A percentile compares a stretch with the other conserved stretches of the same genome.
These are phyloP conservation scores for Actinia tenebrosa DNA, from an alignment of 64 coral and sea anemone species.

Conservation along the genomic window DNA sequence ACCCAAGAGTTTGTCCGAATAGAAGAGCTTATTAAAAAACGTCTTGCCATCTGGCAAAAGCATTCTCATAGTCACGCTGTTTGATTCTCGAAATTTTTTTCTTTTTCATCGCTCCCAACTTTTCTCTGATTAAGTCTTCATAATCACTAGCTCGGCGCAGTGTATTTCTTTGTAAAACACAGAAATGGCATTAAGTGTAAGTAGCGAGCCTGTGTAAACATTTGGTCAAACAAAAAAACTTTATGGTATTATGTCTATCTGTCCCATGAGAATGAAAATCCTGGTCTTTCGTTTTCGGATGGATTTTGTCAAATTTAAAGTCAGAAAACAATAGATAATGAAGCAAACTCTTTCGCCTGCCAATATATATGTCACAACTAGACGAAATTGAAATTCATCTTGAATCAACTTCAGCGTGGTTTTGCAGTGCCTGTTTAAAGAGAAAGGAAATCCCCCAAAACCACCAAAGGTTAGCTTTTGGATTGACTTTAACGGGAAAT, in stretches of 20 bases:
- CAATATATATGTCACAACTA: not conserved
- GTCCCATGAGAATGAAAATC: slow-evolving; percentile 1
- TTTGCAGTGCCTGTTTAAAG: not conserved
- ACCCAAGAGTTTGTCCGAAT: too few species aligned
- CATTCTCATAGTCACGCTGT: too few species aligned
- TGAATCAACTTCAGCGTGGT: not conserved
- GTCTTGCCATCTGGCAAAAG: too few species aligned
- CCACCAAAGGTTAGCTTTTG: too few species aligned
- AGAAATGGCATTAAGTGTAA: slow-evolving; percentile 7
- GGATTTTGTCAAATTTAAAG: not conserved
- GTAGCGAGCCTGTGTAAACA: slow-evolving; percentile 24
- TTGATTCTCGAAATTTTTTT: not conserved
- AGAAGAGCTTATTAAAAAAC: too few species aligned
- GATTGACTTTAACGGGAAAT: too few species aligned
- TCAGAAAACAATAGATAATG: not conserved
- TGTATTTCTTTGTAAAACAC: slow-evolving; percentile 23
- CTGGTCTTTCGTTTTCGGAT: not conserved
- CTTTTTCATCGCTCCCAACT: not conserved
- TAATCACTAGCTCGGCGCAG: not conserved
- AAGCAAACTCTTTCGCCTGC: not conserved
- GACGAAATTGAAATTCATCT: not conserved
- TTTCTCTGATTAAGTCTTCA: not conserved
- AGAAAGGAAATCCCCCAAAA: not conserved
- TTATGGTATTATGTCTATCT: not conserved
- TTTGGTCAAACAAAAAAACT: not conserved